phyloP scores from a whole-genome alignment of 2,888 invertebrate genomes.

The Teinopalpus imperialis region DNA sequence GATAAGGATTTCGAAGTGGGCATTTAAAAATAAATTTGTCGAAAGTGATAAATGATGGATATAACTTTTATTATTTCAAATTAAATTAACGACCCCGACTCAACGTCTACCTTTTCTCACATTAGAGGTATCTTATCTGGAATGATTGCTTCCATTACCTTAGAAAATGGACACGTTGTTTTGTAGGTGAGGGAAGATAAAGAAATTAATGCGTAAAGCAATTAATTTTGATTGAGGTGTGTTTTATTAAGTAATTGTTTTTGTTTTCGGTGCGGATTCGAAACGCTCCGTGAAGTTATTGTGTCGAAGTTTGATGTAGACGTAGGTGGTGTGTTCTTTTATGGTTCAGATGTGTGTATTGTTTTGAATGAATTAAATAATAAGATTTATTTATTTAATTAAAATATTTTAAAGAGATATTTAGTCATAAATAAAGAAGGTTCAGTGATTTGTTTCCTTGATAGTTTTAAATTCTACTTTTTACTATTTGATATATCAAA shows the following conservation, averaged over 20 bases:
- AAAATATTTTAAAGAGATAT: too few species aligned
- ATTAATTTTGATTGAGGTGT: slow-evolving; percentile 81
- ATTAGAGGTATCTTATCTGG: slow-evolving; percentile 80
- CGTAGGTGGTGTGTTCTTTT: slow-evolving; percentile 6
- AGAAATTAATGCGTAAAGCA: slow-evolving; percentile 80
- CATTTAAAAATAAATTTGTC: slow-evolving; percentile 82
- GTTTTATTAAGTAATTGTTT: slow-evolving; percentile 78
- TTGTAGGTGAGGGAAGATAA: slow-evolving; percentile 73
- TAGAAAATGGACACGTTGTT: slow-evolving; percentile 72
- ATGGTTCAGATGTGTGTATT: background rate
- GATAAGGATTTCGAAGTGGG: slow-evolving; percentile 72
- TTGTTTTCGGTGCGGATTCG: slow-evolving; percentile 71
- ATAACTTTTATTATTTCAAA: slow-evolving; percentile 81
- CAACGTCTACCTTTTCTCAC: slow-evolving; percentile 78
- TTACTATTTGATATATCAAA: too few species aligned
- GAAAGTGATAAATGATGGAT: slow-evolving; percentile 80
- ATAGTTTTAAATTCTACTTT: too few species aligned
- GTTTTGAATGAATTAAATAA: too few species aligned
- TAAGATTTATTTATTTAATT: too few species aligned
- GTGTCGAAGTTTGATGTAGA: slow-evolving; percentile 12
- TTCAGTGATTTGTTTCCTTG: too few species aligned
- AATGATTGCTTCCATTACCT: slow-evolving; percentile 81
- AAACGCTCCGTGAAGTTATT: slow-evolving; percentile 57
- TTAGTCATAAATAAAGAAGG: too few species aligned
- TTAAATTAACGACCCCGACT: slow-evolving; percentile 78